Conservation (phyloP, 2,888 invertebrate genomes). For the Caenorhabditis virilis region DNA sequence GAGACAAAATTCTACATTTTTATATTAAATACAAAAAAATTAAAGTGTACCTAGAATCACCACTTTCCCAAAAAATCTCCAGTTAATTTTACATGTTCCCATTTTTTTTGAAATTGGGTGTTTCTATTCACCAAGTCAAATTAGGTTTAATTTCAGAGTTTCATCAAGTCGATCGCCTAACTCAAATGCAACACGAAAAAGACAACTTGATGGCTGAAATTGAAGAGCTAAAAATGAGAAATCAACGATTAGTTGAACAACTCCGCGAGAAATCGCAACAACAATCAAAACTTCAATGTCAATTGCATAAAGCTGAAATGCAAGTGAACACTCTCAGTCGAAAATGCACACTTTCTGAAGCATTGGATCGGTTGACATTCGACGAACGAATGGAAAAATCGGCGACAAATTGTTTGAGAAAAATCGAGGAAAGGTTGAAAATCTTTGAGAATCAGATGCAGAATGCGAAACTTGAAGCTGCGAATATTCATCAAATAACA, state of each 20-base stretch:
- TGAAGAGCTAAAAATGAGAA: constrained; percentile 53
- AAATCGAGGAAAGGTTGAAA: constrained; percentile 56
- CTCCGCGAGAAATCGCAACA: constrained; percentile 62
- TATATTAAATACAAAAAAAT: too few species aligned
- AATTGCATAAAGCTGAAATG: constrained; percentile 51
- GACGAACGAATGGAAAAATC: constrained; percentile 47
- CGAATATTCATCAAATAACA: constrained; percentile 56
- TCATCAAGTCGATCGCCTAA: constrained; percentile 39
- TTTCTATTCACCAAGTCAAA: too few species aligned
- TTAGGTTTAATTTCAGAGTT: too few species aligned
- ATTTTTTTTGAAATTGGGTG: too few species aligned
- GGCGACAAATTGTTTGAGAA: constrained; percentile 30
- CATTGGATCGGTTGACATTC: constrained; percentile 54
- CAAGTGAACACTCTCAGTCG: constrained; percentile 49
- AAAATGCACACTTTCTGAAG: constrained; percentile 52
- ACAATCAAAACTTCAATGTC: constrained; percentile 54
- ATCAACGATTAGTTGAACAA: constrained; percentile 61
- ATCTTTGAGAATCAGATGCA: constrained; percentile 55
- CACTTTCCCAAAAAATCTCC: too few species aligned
- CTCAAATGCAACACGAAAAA: constrained; percentile 43
- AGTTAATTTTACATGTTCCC: too few species aligned
- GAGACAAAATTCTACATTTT: too few species aligned
- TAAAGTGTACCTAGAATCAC: too few species aligned
- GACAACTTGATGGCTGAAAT: constrained; percentile 51
- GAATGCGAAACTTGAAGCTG: constrained; percentile 48